These are phyloP conservation scores for Hedychridium roseum DNA, from an alignment of 2,888 invertebrate genomes.

Conservation along the genomic window DNA sequence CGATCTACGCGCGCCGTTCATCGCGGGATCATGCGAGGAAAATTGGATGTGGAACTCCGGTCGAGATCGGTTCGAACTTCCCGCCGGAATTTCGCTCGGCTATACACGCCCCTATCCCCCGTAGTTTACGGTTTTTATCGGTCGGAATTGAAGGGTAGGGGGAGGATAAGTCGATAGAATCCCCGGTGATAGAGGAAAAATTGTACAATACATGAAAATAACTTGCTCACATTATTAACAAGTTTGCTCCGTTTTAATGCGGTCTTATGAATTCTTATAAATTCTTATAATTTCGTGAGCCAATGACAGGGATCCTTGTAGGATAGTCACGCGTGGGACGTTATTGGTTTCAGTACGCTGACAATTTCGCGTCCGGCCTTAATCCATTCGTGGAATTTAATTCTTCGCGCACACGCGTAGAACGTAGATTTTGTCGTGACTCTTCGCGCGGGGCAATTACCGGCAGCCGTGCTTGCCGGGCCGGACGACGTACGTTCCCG, in stretches of 20 bases:
- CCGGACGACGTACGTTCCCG: constrained; percentile 39
- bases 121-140: constrained; percentile 21
- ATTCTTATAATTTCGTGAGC: too few relatives aligned
- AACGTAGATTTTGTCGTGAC: constrained; percentile 40
- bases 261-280: too few relatives aligned
- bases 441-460: constrained; percentile 51
- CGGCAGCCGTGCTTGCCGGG: constrained; percentile 51
- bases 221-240: too few relatives aligned
- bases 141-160: constrained; percentile 11
- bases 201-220: too few relatives aligned
- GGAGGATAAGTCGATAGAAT: constrained; percentile 19
- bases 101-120: constrained; percentile 11
- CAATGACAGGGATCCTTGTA: too few relatives aligned
- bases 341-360: too few relatives aligned
- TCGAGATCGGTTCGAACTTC: constrained; percentile 18
- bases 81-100: constrained; percentile 14
- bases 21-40: constrained; percentile 49
- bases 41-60: constrained; percentile 41
- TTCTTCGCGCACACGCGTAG: constrained; percentile 25
- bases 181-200: too few relatives aligned
- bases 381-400: constrained; percentile 24
- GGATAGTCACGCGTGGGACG: too few relatives aligned
- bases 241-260: too few relatives aligned
- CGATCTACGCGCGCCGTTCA: constrained; percentile 41
- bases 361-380: constrained; percentile 8